A percentile compares a stretch with the other conserved stretches of the same genome.
Conservation (phyloP, 2,888 invertebrate genomes). For the Sipunculus nudus region DNA sequence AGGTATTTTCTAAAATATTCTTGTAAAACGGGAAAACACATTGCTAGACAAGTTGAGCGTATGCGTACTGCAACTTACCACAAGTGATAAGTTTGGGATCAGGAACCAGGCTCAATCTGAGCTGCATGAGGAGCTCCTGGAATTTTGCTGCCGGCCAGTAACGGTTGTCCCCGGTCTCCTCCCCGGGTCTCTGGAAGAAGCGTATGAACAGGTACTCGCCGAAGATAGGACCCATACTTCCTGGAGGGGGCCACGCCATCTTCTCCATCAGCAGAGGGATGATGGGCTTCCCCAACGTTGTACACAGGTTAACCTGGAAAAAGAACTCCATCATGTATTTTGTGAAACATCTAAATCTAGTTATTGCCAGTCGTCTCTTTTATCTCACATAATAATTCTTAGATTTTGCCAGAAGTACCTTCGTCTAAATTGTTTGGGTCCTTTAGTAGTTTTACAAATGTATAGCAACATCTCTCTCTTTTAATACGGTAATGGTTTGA, state of each 20-base stretch:
- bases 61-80: conserved; percentile 43
- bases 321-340: not conserved
- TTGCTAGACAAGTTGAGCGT: no score
- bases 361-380: no score
- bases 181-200: conserved; percentile 41
- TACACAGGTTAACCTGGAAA: conserved; percentile 57
- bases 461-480: no score
- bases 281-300: conserved; percentile 57
- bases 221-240: conserved; percentile 64
- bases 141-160: conserved; percentile 60
- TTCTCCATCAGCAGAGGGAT: conserved; percentile 62
- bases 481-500: no score
- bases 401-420: no score
- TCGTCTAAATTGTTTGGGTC: no score
- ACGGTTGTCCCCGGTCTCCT: conserved; percentile 47
- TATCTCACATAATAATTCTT: conserved; percentile 1
- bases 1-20: no score
- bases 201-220: conserved; percentile 61
- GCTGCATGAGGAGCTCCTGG: conserved; percentile 60
- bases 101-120: conserved; percentile 51
- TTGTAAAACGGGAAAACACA: no score
- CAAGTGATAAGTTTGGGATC: conserved; percentile 41
- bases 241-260: conserved; percentile 62
- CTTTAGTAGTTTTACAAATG: no score
- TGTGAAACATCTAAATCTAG: no score